phyloP scores from a whole-genome alignment of 2,113 vertebrate genomes.

The Odontophorus gujanensis region DNA sequence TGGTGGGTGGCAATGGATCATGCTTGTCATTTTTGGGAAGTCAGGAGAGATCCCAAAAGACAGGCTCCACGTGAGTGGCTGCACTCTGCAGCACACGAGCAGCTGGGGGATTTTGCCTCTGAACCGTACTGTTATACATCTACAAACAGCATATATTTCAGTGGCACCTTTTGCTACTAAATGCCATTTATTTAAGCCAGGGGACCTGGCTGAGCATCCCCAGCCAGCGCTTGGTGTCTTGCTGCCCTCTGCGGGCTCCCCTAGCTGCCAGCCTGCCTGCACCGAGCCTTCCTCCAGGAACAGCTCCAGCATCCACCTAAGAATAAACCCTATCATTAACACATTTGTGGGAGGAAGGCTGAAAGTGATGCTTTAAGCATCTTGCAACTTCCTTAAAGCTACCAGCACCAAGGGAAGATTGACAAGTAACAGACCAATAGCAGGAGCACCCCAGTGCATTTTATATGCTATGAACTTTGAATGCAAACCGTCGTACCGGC shows the following conservation, averaged over 20 bases:
- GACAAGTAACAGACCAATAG: conserved; percentile 68
- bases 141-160: not conserved
- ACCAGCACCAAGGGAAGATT: conserved; percentile 52
- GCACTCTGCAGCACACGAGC: not conserved
- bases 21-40: conserved; percentile 17
- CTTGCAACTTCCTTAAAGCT: conserved; percentile 66
- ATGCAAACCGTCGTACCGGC: conserved; percentile 25
- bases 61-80: not conserved
- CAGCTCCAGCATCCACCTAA: conserved; percentile 69
- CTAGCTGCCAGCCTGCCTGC: conserved; percentile 36
- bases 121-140: not conserved
- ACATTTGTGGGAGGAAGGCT: conserved; percentile 70
- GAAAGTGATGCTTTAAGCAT: conserved; percentile 66
- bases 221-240: conserved; percentile 14
- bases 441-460: conserved; percentile 47
- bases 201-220: not conserved
- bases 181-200: conserved; percentile 3
- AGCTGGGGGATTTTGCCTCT: not conserved
- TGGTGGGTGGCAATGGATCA: conserved; percentile 20
- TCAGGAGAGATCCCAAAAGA: not conserved
- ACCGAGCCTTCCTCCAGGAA: conserved; percentile 59
- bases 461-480: conserved; percentile 58
- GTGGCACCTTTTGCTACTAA: not conserved
- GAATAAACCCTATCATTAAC: conserved; percentile 73
- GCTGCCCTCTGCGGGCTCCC: conserved; percentile 79